Evolutionary conservation across 1,140 invertebrate species (phyloP).

Genomic region (Arctopsyche grandis): DNA sequence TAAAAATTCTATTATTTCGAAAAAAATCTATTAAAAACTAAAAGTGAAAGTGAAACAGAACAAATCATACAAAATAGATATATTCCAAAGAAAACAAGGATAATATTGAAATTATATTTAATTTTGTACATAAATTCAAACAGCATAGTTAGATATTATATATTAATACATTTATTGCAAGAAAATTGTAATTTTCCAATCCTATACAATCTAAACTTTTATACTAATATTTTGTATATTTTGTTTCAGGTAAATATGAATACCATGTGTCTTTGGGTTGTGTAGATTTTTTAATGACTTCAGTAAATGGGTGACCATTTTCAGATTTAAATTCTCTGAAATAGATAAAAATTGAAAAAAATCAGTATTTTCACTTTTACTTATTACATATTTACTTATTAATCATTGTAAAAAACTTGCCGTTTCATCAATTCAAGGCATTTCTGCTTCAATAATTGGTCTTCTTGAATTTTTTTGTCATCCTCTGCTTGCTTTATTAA

Average conservation of each 20-base stretch:
- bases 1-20: too few relatives aligned
- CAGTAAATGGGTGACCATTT: conserved; percentile 44
- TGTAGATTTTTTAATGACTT: conserved; percentile 22
- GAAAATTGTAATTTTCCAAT: too few relatives aligned
- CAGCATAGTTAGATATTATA: too few relatives aligned
- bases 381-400: neutral
- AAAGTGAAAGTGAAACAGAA: too few relatives aligned
- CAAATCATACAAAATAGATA: too few relatives aligned
- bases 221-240: conserved; percentile 32
- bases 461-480: conserved; percentile 40
- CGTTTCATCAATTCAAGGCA: conserved; percentile 47
- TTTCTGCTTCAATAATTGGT: conserved; percentile 45
- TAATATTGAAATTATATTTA: too few relatives aligned
- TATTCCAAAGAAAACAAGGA: too few relatives aligned
- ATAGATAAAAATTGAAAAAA: conserved; percentile 8
- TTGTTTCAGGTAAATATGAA: conserved; percentile 37
- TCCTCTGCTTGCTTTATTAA: conserved; percentile 11
- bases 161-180: too few relatives aligned
- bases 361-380: neutral
- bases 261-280: neutral
- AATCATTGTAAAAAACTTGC: too few relatives aligned
- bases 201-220: too few relatives aligned
- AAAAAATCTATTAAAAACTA: too few relatives aligned
- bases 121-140: too few relatives aligned
- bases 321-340: conserved; percentile 46